Evolutionary conservation across 2,888 invertebrate species (phyloP), one percentile per base, ranked within the genome.

Genomic region (Zootermopsis nevadensis): DNA sequence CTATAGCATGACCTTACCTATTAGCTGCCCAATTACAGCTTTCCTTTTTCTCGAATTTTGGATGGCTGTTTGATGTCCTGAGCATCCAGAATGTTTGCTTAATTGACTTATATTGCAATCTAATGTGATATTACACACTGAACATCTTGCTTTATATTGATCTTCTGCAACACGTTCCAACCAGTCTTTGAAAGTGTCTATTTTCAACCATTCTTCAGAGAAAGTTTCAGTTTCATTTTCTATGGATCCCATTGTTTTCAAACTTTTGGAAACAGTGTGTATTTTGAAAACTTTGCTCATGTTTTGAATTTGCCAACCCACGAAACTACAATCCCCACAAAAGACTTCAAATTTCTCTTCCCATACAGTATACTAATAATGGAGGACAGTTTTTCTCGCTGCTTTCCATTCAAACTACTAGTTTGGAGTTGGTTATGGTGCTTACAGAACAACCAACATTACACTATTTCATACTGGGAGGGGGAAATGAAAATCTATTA

Each of bases 21-120:
- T 55, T 55, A 77, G 31, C 55, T 77, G 77, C 27, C 77, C 77
- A 35, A 55, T 79, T 15, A 79, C 60, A 19, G 79, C 31, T 55
- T 79, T 79, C 53, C 79, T 66, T 66, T 79, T 79, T 38, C 79
- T 79, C 35, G 48, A 24, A 53, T 35, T 79, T 3, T 79, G 79
- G n/a, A 60, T 8, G 15, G 60, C 27, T 35, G 66, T 31, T 66
- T 79, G 60, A 83, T 88, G 88, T 83, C 87, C 87, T 67, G 86
- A 86, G 19, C 87, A 86, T 22, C 86, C 85, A 31, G 87, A 87
- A 86, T 88, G 88, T 82, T 87, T 88, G 83, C 87, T 86, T 55
- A 88, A 85, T 81, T 88, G 87, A 85, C 87, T 87, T 84, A 87
- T 87, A 31, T 87, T 87, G 74, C 87, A 87, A 83, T 87, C 86